Evolutionary conservation across 2,888 invertebrate genomes (phyloP), one percentile per base, ranked within the genome.

Genomic region (Drosophila histrio): DNA sequence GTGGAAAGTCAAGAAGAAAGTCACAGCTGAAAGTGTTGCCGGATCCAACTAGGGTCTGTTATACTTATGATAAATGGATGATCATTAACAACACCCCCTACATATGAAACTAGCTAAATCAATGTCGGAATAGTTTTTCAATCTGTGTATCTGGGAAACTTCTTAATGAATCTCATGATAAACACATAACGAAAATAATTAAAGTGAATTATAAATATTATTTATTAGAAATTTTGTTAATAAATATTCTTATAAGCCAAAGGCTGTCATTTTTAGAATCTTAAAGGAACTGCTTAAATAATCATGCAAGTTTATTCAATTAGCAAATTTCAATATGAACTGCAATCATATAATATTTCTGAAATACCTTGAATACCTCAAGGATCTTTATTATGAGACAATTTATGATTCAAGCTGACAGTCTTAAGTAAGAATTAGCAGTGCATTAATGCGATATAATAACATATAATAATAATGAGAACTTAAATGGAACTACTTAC

Each of bases 51-150:
- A 28, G 50, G 39, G 50, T 50, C 39, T 43, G 17, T 32, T 19
- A 41, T 28, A n/a, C n/a, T n/a, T n/a, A 21, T 75, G 52, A 72
- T 61, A 61, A 69, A 75, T 69, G 61, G 61, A 34, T 61, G 34
- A 44, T 38, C 38, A 69, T 60, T 49, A 57, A 47, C 19, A 52
- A 46, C 68, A 60, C n/a, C 21, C 38, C 28, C 19, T 13, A 17
- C 13, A 19, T 32, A 49, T 58, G 22, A 39, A 39, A 41, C 50
- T 41, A 50, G 22, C 50, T 50, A 50, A 58, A 58, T 58, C 39
- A 58, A 24, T 58, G 58, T 58, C 39, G 15, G n/a, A 13, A 8
- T 47, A 21, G 19, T 30, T 39, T 13, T 26, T 13, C 6, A 28
- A n/a, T 53, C 4, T 30, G 28, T n/a, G n/a, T 0, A 21, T 28